Conservation (phyloP, 2,113 vertebrate genomes). For the Mustela nigripes region DNA sequence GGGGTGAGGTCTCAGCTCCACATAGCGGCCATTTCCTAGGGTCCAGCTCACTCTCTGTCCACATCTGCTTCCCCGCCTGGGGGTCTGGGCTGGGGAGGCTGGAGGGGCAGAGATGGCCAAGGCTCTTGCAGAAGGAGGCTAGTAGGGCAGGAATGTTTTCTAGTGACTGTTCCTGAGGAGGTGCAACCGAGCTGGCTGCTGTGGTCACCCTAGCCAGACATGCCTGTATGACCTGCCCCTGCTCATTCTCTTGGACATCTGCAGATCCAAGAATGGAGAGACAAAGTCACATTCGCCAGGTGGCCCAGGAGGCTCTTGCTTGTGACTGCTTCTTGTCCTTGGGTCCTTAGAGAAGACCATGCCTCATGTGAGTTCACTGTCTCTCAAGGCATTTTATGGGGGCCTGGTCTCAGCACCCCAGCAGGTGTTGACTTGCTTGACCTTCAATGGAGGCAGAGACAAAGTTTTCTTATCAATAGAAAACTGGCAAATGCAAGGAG, state of each 20-base stretch:
- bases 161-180: not conserved
- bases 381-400: not conserved
- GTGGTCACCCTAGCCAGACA: too few relatives aligned
- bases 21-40: not conserved
- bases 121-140: not conserved
- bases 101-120: not conserved
- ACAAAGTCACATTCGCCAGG: not conserved
- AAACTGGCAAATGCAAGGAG: not conserved
- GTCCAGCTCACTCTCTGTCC: not conserved
- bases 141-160: not conserved
- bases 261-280: not conserved
- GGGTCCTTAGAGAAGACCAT: not conserved
- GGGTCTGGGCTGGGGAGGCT: not conserved
- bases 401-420: not conserved
- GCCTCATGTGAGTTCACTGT: not conserved
- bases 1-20: not conserved
- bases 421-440: not conserved
- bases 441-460: not conserved
- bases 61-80: not conserved
- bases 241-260: not conserved
- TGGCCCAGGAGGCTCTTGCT: not conserved
- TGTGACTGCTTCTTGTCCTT: not conserved
- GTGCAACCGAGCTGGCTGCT: accelerated
- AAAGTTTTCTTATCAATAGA: not conserved
- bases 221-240: too few relatives aligned